A percentile compares a stretch with the other conserved stretches of the same genome.
phyloP scores from a whole-genome alignment of 1,140 invertebrate genomes.

The Hylyphantes graminicola region DNA sequence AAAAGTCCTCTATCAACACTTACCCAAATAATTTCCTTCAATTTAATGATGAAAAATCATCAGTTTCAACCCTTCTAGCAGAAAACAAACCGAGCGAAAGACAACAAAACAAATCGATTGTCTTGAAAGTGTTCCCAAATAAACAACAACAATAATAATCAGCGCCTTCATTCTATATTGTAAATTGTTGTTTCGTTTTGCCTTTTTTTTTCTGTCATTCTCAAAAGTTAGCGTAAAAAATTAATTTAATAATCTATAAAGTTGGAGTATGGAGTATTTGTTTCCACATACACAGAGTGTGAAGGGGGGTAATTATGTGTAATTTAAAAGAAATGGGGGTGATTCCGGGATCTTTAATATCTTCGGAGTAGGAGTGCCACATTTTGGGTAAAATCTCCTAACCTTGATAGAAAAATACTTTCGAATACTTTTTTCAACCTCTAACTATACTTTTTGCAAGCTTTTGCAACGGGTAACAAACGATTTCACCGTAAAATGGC shows the following conservation, averaged over 20 bases:
- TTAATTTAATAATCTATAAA: slow-evolving; percentile 44
- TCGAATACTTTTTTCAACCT: too few species aligned
- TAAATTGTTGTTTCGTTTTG: too few species aligned
- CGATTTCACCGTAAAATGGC: too few species aligned
- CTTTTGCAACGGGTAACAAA: too few species aligned
- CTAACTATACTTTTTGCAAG: too few species aligned
- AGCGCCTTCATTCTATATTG: neutral
- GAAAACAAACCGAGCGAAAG: slow-evolving; percentile 36
- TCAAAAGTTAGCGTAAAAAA: neutral
- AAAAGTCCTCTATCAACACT: too few species aligned
- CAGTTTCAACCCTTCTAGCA: neutral
- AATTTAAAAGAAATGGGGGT: slow-evolving; percentile 51
- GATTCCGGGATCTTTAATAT: slow-evolving; percentile 23
- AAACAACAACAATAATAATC: slow-evolving; percentile 32
- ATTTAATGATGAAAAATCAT: slow-evolving; percentile 33
- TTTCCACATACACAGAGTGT: slow-evolving; percentile 23
- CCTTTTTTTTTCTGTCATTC: neutral
- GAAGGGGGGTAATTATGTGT: slow-evolving; percentile 52
- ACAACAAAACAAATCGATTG: neutral
- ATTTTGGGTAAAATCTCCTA: too few species aligned
- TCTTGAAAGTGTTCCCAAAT: too few species aligned
- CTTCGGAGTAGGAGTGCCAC: neutral
- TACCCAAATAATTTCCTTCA: slow-evolving; percentile 1
- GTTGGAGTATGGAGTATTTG: slow-evolving; percentile 59
- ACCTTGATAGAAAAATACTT: too few species aligned